Percentiles rank a stretch among this genome's conserved stretches.
These are phyloP conservation scores for Scatophagus argus DNA, from an alignment of 2,113 vertebrate species.

Conservation along the genomic window DNA sequence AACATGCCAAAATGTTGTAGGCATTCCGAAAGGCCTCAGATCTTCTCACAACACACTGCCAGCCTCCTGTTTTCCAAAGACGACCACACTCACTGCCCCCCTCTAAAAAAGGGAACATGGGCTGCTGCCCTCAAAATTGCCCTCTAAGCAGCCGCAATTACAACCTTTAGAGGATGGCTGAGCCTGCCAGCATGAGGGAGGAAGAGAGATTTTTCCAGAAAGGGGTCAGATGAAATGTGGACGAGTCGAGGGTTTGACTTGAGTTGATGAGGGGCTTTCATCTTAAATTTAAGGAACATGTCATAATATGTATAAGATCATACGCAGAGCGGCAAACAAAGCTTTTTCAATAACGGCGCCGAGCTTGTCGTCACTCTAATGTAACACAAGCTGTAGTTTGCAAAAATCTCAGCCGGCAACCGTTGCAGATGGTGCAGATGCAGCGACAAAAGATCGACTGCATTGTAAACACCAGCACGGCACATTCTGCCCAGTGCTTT, in stretches of 20 bases:
- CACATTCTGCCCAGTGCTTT: constrained; percentile 27
- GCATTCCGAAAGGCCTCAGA: constrained; percentile 14
- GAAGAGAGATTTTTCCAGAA: constrained; percentile 35
- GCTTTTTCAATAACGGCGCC: background rate
- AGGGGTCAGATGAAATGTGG: constrained; percentile 62
- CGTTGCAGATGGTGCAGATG: constrained; percentile 29
- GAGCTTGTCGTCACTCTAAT: background rate
- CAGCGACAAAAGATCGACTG: constrained; percentile 26
- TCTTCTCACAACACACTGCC: constrained; percentile 28
- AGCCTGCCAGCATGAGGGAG: constrained; percentile 46
- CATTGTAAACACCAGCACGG: constrained; percentile 28
- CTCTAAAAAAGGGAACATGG: constrained; percentile 50
- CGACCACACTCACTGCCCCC: constrained; percentile 41
- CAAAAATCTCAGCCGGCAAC: background rate
- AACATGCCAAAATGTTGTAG: constrained; percentile 62
- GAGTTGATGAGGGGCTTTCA: constrained; percentile 53
- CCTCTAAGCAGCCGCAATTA: constrained; percentile 74
- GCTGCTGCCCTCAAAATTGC: constrained; percentile 58
- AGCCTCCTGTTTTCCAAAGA: constrained; percentile 42
- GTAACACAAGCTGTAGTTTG: background rate
- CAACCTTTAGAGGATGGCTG: constrained; percentile 50
- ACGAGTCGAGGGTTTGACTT: constrained; percentile 57
- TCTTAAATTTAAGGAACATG: constrained; percentile 50
- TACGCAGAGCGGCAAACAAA: background rate
- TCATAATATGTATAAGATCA: constrained; percentile 2